Evolutionary conservation across 2,888 invertebrate species (phyloP).

Genomic region (Eupithecia exiguata): DNA sequence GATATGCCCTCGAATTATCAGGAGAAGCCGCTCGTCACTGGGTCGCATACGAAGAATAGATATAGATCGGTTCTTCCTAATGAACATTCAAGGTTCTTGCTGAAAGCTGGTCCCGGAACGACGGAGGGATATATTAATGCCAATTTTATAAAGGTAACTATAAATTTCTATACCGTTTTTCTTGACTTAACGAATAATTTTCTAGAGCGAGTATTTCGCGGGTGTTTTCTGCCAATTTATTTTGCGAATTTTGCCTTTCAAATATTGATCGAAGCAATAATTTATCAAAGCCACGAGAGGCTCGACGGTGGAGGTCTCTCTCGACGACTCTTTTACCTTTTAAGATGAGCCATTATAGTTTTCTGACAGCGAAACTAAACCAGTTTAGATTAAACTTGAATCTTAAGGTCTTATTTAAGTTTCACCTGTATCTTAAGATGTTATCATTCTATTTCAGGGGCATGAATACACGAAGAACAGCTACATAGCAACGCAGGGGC

Average conservation of each 20-base stretch:
- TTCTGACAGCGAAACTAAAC: not conserved
- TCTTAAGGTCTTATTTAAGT: conserved; percentile 10
- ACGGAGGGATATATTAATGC: conserved; percentile 95
- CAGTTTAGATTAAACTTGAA: not conserved
- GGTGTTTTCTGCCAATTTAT: not conserved
- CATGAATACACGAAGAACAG: conserved; percentile 93
- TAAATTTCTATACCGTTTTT: not conserved
- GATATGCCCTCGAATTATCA: conserved; percentile 96
- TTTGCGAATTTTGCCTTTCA: not conserved
- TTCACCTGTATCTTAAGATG: conserved; percentile 32
- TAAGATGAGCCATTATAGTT: not conserved
- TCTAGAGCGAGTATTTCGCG: not conserved
- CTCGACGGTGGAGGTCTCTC: not conserved
- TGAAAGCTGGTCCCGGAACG: conserved; percentile 80
- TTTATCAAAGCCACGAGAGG: not conserved
- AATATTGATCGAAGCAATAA: not conserved
- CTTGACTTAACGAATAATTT: not conserved
- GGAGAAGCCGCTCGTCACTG: conserved; percentile 94
- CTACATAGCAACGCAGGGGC: conserved; percentile 97
- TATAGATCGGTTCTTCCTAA: conserved; percentile 96
- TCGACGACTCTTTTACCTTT: not conserved
- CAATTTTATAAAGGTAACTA: conserved; percentile 93
- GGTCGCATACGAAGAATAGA: conserved; percentile 94
- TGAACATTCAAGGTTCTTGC: conserved; percentile 91
- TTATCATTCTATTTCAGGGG: conserved; percentile 83